A percentile compares a stretch with the other conserved stretches of the same genome.
Evolutionary conservation across 2,113 vertebrate species (phyloP).

Genomic region (Charina bottae): DNA sequence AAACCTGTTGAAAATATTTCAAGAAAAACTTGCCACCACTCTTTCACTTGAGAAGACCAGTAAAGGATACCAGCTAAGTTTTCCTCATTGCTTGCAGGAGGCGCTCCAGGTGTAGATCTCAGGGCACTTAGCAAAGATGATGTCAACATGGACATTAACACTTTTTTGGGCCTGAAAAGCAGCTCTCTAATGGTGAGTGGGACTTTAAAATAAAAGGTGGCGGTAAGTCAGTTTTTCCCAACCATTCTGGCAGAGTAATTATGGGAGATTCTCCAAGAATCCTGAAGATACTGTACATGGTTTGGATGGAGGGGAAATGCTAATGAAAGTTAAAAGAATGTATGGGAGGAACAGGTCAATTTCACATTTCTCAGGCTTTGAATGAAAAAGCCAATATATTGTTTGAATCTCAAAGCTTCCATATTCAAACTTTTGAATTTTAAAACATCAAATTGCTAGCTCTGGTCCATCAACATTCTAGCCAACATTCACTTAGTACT

Average conservation of each 20-base stretch:
- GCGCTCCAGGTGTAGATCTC: conserved; percentile 62
- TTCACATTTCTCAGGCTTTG: not conserved
- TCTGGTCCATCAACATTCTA: not conserved
- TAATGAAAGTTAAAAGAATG: not conserved
- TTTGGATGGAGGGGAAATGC: not conserved
- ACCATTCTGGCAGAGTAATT: not conserved
- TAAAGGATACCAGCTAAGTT: not conserved
- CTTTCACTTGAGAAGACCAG: not conserved
- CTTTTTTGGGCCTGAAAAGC: conserved; percentile 55
- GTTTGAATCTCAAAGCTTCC: not conserved
- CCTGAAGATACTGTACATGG: not conserved
- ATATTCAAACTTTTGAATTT: not conserved
- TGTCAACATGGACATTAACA: conserved; percentile 60
- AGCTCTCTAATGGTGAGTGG: not conserved
- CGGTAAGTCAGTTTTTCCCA: not conserved
- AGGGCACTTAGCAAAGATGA: conserved; percentile 43
- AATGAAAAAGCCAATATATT: not conserved
- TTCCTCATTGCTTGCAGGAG: conserved; percentile 51
- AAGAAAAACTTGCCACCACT: not conserved
- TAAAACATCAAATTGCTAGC: not conserved
- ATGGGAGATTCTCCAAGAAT: not conserved
- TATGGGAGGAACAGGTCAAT: no score
- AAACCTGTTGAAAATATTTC: not conserved
- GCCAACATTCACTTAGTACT: not conserved
- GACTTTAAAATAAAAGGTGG: not conserved